Evolutionary conservation across 2,797 vertebrate genomes (phyloP), one percentile per base, ranked within the genome.

Genomic region (Hippoglossus hippoglossus): DNA sequence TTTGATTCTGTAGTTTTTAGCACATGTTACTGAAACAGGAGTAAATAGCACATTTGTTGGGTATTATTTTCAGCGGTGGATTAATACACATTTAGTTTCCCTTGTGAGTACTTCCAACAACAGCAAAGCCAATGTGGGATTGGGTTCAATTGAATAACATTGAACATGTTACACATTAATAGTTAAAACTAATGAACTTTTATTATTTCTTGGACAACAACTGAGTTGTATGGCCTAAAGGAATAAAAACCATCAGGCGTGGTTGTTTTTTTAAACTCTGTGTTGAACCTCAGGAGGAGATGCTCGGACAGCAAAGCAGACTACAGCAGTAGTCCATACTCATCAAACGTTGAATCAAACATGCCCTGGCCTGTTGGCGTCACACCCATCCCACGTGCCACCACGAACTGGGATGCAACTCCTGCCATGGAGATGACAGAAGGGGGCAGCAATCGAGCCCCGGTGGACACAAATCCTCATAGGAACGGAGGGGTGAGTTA

Each of bases 401-500:
- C 26, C 64, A 54, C 80, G 6, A 82, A 77, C 41, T 79, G 73
- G 77, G 78, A 83, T 0, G 4, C 79, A 0, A 16, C 68, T 16
- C n/a, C 73, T 4, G 11, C 87, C 56, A 87, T 94, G 1, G 95
- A 94, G 83, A 90, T 94, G 94, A 79, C 73, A n/a, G 90, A 92
- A 53, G 91, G 77, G 19, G 75, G 75, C 67, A 82, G 72, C 67
- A 75, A 79, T 10, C 24, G 22, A 2, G 3, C 1, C 18, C 67
- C 84, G 58, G 76, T 68, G 63, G 76, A 89, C 62, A 85, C 72
- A 62, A 90, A 83, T 58, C 64, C 22, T 26, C 80, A 90, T 16
- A 88, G 53, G 77, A 95, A 95, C 0, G 93, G 94, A 71, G 1
- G 70, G 87, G 95, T 95, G 82, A 93, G 92, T 90, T 57, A 11